Evolutionary conservation across 2,113 vertebrate species (phyloP).

Genomic region (Xiphophorus hellerii): DNA sequence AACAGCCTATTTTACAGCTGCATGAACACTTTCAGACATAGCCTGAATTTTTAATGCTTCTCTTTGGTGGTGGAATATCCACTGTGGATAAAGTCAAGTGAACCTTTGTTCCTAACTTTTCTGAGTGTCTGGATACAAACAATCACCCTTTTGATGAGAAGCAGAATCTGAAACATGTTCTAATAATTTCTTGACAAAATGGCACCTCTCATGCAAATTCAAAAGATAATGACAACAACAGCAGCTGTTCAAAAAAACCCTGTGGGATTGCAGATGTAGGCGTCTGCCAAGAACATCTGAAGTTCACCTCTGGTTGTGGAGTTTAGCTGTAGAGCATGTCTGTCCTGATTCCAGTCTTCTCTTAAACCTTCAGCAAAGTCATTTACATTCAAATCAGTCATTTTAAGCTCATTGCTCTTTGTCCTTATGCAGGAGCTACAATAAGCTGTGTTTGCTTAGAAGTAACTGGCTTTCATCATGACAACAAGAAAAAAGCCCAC

Average conservation of each 20-base stretch:
- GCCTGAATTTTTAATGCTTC: not conserved
- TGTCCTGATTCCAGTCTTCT: not conserved
- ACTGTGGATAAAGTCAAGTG: conserved; percentile 18
- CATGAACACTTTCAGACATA: conserved; percentile 8
- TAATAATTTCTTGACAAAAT: conserved; percentile 27
- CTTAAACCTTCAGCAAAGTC: conserved; percentile 18
- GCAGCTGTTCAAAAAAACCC: conserved; percentile 41
- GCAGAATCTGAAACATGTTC: conserved; percentile 1
- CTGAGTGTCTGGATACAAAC: not conserved
- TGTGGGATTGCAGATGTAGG: conserved; percentile 19
- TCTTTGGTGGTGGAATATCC: conserved; percentile 26
- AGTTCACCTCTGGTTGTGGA: conserved; percentile 40
- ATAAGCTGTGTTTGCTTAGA: conserved; percentile 20
- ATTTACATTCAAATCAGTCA: not conserved
- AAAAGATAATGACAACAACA: conserved; percentile 7
- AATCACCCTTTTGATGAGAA: not conserved
- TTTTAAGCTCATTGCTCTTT: conserved; percentile 27
- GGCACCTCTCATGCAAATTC: conserved; percentile 34
- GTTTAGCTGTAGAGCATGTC: conserved; percentile 8
- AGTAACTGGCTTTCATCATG: conserved; percentile 17
- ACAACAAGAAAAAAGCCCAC: not conserved
- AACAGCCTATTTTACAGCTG: conserved; percentile 20
- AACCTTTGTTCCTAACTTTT: conserved; percentile 11
- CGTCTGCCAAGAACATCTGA: conserved; percentile 30
- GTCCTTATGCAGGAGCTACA: conserved; percentile 15